A percentile compares a stretch with the other conserved stretches of the same genome.
Conservation (phyloP, 2,797 vertebrate genomes). For the Coregonus sp. region DNA sequence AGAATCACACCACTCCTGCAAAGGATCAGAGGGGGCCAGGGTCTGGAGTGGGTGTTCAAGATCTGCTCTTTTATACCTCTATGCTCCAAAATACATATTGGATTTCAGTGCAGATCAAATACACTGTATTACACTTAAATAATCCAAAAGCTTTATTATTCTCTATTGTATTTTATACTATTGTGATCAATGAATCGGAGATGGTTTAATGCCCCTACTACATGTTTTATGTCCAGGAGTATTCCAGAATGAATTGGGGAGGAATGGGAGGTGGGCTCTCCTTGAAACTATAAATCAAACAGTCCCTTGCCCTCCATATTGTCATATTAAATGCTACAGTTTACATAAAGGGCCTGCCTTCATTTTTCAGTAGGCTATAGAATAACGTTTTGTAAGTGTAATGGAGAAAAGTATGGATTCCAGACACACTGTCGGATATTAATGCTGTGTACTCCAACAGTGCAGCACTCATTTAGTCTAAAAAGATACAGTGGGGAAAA, state of each 20-base stretch:
- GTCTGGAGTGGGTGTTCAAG: background rate
- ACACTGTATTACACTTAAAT: background rate
- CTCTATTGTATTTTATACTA: background rate
- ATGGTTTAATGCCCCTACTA: background rate
- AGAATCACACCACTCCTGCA: conserved; percentile 8
- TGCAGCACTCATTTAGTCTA: conserved; percentile 28
- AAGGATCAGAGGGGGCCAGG: background rate
- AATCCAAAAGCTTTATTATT: background rate
- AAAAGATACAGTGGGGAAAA: too few species aligned
- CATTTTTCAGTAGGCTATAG: background rate
- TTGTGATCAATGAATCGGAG: background rate
- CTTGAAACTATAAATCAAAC: background rate
- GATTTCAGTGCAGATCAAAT: background rate
- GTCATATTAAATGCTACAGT: background rate
- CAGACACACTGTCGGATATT: conserved; percentile 37
- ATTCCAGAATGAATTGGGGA: background rate
- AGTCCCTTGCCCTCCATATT: conserved; percentile 1
- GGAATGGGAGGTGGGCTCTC: background rate
- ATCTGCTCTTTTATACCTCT: background rate
- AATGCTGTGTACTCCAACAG: conserved; percentile 36
- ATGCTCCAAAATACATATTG: background rate
- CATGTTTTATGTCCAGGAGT: background rate
- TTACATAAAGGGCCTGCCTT: background rate
- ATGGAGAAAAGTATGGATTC: conserved; percentile 37
- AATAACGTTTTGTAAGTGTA: conserved; percentile 22